Percentiles rank a stretch among this genome's conserved stretches.
Conservation (phyloP, 1,140 invertebrate genomes). For the Brachionus plicatilis region DNA sequence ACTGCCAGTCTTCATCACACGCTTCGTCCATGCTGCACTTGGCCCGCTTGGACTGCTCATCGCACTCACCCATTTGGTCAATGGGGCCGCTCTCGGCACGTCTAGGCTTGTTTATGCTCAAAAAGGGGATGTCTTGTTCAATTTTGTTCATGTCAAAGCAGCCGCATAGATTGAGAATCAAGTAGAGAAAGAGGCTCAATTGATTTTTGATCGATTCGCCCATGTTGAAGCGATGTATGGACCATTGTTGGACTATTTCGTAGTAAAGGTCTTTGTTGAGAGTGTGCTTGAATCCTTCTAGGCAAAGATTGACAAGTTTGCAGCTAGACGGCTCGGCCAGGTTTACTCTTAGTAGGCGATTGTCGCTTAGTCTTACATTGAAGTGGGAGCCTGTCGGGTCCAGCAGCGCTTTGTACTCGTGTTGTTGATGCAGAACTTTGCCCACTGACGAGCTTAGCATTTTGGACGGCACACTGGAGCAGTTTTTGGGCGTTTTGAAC, state of each 20-base stretch:
- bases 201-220: conserved; percentile 22
- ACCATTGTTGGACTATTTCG: conserved; percentile 37
- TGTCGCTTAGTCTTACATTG: background rate
- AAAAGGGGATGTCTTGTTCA: conserved; percentile 18
- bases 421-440: background rate
- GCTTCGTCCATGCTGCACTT: background rate
- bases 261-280: conserved; percentile 15
- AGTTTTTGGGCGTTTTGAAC: background rate
- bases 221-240: conserved; percentile 18
- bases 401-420: background rate
- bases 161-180: conserved; percentile 21
- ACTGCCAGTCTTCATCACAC: conserved; percentile 28
- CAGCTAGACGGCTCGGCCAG: background rate
- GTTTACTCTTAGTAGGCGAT: conserved; percentile 5
- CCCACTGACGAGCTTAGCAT: background rate
- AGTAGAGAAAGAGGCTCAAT: conserved; percentile 5
- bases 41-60: background rate
- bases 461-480: background rate
- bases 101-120: background rate
- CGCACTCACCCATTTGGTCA: background rate
- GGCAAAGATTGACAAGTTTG: conserved; percentile 22
- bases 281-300: conserved; percentile 36
- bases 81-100: background rate
- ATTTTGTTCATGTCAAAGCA: conserved; percentile 39
- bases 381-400: conserved; percentile 22